Percentiles rank a stretch among this genome's conserved stretches.
These are phyloP conservation scores for Balaenoptera acutorostrata DNA, from an alignment of 2,113 vertebrate genomes.

Conservation along the genomic window DNA sequence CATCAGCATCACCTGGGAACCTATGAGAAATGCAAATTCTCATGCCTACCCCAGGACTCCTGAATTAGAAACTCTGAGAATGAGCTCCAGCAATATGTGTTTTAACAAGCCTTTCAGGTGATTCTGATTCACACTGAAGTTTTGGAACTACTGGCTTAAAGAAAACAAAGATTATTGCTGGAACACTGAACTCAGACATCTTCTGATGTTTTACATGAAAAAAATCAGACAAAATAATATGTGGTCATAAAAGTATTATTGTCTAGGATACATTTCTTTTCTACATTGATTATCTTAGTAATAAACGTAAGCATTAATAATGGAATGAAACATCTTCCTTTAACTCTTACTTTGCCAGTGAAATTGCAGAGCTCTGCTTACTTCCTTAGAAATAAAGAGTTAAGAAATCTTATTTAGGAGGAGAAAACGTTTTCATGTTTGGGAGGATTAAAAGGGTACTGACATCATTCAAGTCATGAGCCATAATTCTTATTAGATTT, in stretches of 20 bases:
- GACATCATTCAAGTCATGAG: conserved; percentile 66
- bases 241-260: conserved; percentile 25
- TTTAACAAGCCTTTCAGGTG: neutral
- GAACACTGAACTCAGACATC: neutral
- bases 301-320: neutral
- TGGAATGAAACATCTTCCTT: neutral
- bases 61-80: conserved; percentile 4
- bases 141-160: neutral
- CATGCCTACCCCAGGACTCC: neutral
- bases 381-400: conserved; percentile 59
- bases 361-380: neutral
- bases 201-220: neutral
- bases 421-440: conserved; percentile 54
- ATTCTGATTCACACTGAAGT: neutral
- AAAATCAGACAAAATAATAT: neutral
- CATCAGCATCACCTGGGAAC: neutral
- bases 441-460: conserved; percentile 64
- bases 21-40: neutral
- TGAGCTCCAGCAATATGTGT: neutral
- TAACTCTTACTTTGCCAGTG: conserved; percentile 53
- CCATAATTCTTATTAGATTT: conserved; percentile 73
- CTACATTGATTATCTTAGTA: neutral
- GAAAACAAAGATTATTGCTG: neutral
- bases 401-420: conserved; percentile 58
- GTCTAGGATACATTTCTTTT: neutral